Base-by-base conservation (phyloP, 2,888 invertebrate genomes). In the Nipponacmea schrenckii region DNA sequence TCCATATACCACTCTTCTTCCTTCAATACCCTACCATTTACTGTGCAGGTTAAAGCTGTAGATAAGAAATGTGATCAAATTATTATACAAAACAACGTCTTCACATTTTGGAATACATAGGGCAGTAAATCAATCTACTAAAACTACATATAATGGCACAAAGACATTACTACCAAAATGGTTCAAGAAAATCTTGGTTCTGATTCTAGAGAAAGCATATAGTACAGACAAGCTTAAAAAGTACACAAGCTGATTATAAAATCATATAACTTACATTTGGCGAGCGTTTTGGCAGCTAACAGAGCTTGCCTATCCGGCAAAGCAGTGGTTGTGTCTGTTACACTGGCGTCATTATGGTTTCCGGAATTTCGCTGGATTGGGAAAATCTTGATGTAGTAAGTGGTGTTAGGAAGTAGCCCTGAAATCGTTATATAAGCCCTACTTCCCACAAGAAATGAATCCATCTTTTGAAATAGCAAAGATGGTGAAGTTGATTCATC, bases 341-440 rank as follows among this genome's bases (percentile, higher is more conserved):
- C 17, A 48, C 62, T 5, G 62, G 45, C 14, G 31, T 70, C 10
- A 67, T 56, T 69, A 72, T 72, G 67, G 70, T 72, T n/a, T 72
- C 27, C 31, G 46, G 67, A 12, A 39, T 24, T 31, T 66, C 20
- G 1, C 7, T 62, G 31, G 27, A 71, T 45, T n/a, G 74, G 75
- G 66, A 68, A 64, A 17, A 77, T 74, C 44, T 72, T 72, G 39
- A 79, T 70, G 26, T 71, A 79, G 69, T 76, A 79, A 10, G 75
- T 74, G 0, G 77, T 79, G 68, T 76, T 72, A n/a, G 77, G 72
- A 20, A 69, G 24, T 74, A 79, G 70, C 20, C 72, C 76, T 14
- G 73, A 72, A 56, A 77, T 62, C 14, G 77, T 77, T 64, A 79
- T 73, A 68, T 68, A 77, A 27, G 73, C 77, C 24, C 77, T 67